These are phyloP conservation scores for Thaleichthys pacificus DNA, from an alignment of 2,797 vertebrate species.

Conservation along the genomic window DNA sequence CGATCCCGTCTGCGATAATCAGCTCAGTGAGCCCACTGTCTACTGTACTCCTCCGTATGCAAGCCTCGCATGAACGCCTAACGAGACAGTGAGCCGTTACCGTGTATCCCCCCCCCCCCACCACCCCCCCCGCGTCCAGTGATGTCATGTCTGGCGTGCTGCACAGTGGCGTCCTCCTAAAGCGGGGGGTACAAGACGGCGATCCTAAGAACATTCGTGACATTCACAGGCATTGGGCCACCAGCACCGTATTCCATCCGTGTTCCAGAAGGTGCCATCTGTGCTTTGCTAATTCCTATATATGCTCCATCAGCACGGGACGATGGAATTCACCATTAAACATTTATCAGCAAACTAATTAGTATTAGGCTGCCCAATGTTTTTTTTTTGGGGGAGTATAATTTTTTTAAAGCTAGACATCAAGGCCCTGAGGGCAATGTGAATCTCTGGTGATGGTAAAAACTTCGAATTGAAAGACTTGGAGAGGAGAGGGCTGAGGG, in stretches of 20 bases:
- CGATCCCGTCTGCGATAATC: slow-evolving; percentile 7
- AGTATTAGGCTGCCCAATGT: background rate
- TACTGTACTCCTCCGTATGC: background rate
- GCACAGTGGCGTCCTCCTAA: background rate
- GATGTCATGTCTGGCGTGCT: no score
- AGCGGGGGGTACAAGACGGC: background rate
- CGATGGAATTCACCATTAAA: background rate
- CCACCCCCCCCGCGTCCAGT: no score
- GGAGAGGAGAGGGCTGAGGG: background rate
- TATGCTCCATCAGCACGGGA: background rate
- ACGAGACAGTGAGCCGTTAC: background rate
- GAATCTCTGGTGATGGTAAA: background rate
- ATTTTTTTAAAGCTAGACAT: background rate
- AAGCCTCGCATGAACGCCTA: no score
- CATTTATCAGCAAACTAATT: background rate
- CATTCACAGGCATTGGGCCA: no score
- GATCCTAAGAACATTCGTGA: background rate
- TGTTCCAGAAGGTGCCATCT: background rate
- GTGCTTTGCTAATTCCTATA: background rate
- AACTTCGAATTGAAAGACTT: slow-evolving; percentile 6
- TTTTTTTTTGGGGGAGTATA: background rate
- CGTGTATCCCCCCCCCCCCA: no score
- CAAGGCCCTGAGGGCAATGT: background rate
- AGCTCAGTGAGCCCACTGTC: background rate
- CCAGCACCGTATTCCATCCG: background rate